A percentile compares a stretch with the other conserved stretches of the same genome.
phyloP scores from a whole-genome alignment of 2,888 invertebrate species.

The Agrotis exclamationis region DNA sequence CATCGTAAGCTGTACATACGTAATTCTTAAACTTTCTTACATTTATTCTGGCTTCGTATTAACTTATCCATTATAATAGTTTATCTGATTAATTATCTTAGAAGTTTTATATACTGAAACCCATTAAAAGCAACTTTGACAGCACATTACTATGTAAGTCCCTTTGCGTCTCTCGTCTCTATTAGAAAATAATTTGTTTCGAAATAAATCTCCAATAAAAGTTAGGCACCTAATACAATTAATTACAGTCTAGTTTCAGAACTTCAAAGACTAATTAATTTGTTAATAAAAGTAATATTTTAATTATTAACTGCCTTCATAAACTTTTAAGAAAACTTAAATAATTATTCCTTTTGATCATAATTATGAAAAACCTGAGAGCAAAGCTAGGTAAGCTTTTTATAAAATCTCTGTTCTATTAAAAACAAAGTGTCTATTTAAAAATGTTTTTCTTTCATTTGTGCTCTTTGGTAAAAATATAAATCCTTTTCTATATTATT shows the following conservation, averaged over 20 bases:
- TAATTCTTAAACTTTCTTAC: background rate
- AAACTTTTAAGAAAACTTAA: background rate
- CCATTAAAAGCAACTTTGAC: background rate
- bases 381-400: too few relatives aligned
- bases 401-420: background rate
- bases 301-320: background rate
- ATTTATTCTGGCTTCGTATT: background rate
- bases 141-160: constrained; percentile 1
- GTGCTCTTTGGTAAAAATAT: background rate
- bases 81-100: background rate
- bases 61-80: background rate
- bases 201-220: background rate
- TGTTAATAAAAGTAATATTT: constrained; percentile 4
- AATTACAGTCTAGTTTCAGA: background rate
- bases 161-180: background rate
- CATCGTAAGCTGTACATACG: background rate
- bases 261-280: constrained; percentile 6
- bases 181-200: too few relatives aligned
- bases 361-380: background rate
- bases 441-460: constrained; percentile 1
- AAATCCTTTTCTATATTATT: too few relatives aligned
- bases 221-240: background rate
- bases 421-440: background rate
- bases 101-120: background rate
- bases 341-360: background rate